Conservation (phyloP, 2,113 vertebrate species). For the Azemiops feae region DNA sequence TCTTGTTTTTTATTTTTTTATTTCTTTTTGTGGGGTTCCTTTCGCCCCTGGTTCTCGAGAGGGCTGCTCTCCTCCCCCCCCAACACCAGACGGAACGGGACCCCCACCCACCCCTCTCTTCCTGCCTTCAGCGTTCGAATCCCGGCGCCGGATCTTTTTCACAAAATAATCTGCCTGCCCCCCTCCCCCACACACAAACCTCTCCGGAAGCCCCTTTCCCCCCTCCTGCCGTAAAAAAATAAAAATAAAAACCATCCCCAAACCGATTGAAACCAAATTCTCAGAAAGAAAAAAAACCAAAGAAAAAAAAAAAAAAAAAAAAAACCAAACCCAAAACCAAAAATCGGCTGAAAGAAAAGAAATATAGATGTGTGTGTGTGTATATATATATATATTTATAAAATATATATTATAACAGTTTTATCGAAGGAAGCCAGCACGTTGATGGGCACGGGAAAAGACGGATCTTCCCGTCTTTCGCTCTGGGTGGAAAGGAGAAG, state of each 20-base stretch:
- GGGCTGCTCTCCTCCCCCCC: constrained; percentile 68
- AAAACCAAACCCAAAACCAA: not conserved
- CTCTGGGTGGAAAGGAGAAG: too few relatives aligned
- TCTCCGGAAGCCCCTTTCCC: constrained; percentile 2
- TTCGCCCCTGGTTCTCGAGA: constrained; percentile 81
- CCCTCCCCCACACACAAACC: not conserved
- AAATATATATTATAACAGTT: constrained; percentile 52
- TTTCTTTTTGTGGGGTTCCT: constrained; percentile 44
- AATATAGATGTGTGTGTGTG: not conserved
- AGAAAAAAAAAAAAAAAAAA: constrained; percentile 16
- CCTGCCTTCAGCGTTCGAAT: constrained; percentile 3
- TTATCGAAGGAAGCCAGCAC: not conserved
- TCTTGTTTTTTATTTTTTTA: constrained; percentile 15
- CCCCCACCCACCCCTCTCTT: constrained; percentile 13
- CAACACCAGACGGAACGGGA: constrained; percentile 66
- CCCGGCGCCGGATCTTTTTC: constrained; percentile 32
- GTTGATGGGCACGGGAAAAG: not conserved
- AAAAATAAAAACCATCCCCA: constrained; percentile 27
- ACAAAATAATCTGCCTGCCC: constrained; percentile 46
- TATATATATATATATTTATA: constrained; percentile 28
- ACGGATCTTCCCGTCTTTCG: too few relatives aligned
- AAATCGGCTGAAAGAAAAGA: constrained; percentile 52
- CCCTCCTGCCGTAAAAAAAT: not conserved
- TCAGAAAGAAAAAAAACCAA: constrained; percentile 24
- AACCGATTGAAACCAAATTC: constrained; percentile 39